Conservation (phyloP, 2,797 vertebrate species). For the Periophthalmus magnuspinnatus region DNA sequence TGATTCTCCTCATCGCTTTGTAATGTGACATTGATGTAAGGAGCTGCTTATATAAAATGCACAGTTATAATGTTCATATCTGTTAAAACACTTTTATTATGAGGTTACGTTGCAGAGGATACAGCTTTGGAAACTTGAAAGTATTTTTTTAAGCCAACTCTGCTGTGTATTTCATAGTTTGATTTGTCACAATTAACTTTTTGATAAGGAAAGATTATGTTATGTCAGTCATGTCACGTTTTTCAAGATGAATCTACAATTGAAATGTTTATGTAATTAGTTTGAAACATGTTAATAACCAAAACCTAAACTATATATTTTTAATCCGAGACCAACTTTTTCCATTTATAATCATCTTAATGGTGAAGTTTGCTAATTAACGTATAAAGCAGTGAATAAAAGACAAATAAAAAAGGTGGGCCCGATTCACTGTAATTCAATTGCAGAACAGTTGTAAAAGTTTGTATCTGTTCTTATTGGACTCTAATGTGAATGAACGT, state of each 20-base stretch:
- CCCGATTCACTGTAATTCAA: background rate
- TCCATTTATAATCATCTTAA: no score
- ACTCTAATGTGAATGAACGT: slow-evolving; percentile 4
- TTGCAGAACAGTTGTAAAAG: background rate
- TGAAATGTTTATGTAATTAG: background rate
- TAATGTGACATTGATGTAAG: no score
- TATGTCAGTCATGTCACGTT: background rate
- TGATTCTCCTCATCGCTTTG: no score
- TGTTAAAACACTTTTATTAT: slow-evolving; percentile 43
- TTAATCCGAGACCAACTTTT: no score
- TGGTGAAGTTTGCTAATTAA: background rate
- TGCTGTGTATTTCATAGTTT: background rate
- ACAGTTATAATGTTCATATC: slow-evolving; percentile 55
- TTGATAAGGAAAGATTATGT: background rate
- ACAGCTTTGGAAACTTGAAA: background rate
- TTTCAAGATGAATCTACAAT: background rate
- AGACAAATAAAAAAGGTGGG: no score
- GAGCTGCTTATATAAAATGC: no score
- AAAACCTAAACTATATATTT: no score
- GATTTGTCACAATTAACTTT: background rate
- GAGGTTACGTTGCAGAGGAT: slow-evolving; percentile 25
- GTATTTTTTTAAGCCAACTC: background rate
- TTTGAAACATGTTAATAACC: background rate
- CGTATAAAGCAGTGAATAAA: background rate
- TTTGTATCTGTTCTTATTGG: background rate